phyloP scores from a whole-genome alignment of 2,888 invertebrate species.

The Thecophora atra region DNA sequence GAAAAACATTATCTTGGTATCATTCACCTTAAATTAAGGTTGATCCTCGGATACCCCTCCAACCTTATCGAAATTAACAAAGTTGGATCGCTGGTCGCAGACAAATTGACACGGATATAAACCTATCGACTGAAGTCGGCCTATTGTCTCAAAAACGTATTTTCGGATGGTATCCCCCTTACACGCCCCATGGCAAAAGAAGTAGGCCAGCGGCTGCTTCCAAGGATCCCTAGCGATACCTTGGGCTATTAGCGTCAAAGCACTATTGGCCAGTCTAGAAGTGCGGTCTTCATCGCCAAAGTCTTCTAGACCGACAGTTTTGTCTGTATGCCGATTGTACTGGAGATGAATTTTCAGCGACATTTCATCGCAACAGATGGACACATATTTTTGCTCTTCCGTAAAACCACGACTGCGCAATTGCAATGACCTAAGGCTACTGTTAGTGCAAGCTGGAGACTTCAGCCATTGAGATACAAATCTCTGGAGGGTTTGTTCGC shows the following conservation, averaged over 20 bases:
- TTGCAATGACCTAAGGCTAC: no score
- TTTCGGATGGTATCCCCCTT: background rate
- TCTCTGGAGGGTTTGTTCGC: no score
- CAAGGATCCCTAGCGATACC: background rate
- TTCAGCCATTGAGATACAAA: no score
- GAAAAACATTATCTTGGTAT: slow-evolving; percentile 20
- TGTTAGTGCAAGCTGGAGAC: no score
- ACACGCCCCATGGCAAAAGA: background rate
- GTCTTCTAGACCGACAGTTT: slow-evolving; percentile 12
- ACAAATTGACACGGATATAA: slow-evolving; percentile 33
- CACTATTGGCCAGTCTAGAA: background rate
- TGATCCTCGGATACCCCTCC: slow-evolving; percentile 11
- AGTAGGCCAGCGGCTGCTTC: slow-evolving; percentile 3
- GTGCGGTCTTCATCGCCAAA: slow-evolving; percentile 16
- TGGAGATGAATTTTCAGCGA: background rate
- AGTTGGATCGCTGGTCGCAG: slow-evolving; percentile 33
- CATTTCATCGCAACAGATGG: slow-evolving; percentile 5
- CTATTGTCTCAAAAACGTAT: slow-evolving; percentile 17
- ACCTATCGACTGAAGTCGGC: slow-evolving; percentile 14
- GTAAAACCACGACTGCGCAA: slow-evolving; percentile 11
- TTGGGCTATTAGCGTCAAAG: slow-evolving; percentile 10
- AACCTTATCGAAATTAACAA: slow-evolving; percentile 15
- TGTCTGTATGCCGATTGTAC: background rate
- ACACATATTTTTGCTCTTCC: slow-evolving; percentile 12
- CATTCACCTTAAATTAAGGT: slow-evolving; percentile 28